phyloP scores from a whole-genome alignment of 2,797 vertebrate genomes.

The Neosilurus hyrtlii region DNA sequence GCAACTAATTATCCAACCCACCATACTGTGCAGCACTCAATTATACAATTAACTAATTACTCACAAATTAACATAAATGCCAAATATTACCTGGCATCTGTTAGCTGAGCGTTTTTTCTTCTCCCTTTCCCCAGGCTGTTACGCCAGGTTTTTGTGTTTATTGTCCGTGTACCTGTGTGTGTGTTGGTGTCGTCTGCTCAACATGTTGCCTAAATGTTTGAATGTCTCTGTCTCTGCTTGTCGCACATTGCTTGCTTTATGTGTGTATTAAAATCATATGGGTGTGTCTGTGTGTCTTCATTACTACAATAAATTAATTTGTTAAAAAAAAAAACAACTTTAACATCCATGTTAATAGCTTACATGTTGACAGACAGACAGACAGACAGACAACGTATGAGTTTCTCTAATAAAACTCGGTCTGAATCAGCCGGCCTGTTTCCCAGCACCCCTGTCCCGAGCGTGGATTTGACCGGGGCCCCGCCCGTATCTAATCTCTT shows the following conservation, averaged over 20 bases:
- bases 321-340: background rate
- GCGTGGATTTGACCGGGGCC: background rate
- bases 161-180: constrained; percentile 24
- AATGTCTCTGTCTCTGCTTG: constrained; percentile 29
- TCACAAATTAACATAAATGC: constrained; percentile 17
- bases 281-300: constrained; percentile 73
- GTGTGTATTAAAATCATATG: constrained; percentile 38
- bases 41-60: constrained; percentile 46
- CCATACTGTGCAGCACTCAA: constrained; percentile 30
- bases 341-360: constrained; percentile 57
- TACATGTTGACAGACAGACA: constrained; percentile 75
- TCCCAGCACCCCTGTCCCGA: constrained; percentile 51
- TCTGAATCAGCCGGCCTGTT: constrained; percentile 33
- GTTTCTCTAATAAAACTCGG: constrained; percentile 64
- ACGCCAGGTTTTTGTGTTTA: constrained; percentile 1
- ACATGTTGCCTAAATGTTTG: background rate
- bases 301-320: constrained; percentile 25
- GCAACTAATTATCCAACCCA: constrained; percentile 27
- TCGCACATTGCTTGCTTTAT: constrained; percentile 38
- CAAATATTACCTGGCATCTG: constrained; percentile 24
- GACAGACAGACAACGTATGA: constrained; percentile 69
- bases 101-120: constrained; percentile 8
- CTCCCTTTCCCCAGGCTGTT: constrained; percentile 15
- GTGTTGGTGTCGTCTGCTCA: constrained; percentile 70
- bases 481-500: constrained; percentile 61